A percentile compares a stretch with the other conserved stretches of the same genome.
These are phyloP conservation scores for Caenorhabditis brenneri DNA, from an alignment of 1,140 invertebrate species.

Conservation along the genomic window DNA sequence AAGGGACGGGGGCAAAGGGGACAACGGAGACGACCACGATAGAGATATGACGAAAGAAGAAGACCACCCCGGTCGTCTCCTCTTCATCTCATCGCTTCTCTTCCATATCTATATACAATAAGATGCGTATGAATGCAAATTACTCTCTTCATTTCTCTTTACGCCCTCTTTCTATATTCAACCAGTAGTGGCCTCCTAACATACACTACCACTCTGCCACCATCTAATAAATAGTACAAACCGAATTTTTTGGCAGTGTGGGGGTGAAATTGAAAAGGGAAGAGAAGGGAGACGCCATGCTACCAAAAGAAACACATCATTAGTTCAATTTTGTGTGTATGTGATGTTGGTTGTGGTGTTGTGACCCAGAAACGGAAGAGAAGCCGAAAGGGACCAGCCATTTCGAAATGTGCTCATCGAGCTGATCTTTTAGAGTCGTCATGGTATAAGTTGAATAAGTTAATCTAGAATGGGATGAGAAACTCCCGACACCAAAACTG, in stretches of 20 bases:
- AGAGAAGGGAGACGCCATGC: background rate
- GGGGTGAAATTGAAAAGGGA: background rate
- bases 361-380: background rate
- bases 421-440: background rate
- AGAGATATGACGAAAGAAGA: constrained; percentile 8
- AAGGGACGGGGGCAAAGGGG: background rate
- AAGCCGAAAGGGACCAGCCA: background rate
- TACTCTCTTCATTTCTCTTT: background rate
- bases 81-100: background rate
- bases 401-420: background rate
- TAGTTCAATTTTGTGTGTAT: constrained; percentile 36
- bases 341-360: background rate
- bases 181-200: background rate
- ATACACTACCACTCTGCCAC: background rate
- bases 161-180: background rate
- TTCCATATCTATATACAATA: constrained; percentile 22
- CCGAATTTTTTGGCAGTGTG: background rate
- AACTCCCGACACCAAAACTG: too few species aligned
- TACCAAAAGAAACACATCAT: constrained; percentile 4
- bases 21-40: background rate
- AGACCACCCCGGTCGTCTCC: background rate
- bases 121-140: constrained; percentile 41
- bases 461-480: too few species aligned
- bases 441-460: background rate
- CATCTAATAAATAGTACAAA: constrained; percentile 29